A percentile compares a stretch with the other conserved stretches of the same genome.
These are phyloP conservation scores for Drosophila barbarae DNA, from an alignment of 2,888 invertebrate species.

Conservation along the genomic window DNA sequence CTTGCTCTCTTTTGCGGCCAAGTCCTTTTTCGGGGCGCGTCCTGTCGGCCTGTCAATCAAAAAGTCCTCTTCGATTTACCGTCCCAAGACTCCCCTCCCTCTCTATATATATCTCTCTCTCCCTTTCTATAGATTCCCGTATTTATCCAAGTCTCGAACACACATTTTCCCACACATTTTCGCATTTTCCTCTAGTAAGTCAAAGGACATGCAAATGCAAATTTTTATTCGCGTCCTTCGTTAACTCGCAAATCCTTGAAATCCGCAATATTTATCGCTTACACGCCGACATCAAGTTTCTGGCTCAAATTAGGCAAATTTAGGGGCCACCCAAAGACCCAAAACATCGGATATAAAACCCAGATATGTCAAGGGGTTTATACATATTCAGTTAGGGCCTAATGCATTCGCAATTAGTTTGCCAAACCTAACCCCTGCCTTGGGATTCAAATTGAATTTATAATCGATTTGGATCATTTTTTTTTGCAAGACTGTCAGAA, in stretches of 20 bases:
- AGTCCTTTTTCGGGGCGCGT: constrained; percentile 62
- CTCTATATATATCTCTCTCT: background rate
- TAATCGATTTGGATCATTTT: constrained; percentile 70
- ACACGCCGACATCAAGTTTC: constrained; percentile 70
- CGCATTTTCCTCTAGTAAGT: constrained; percentile 3
- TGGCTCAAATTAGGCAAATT: constrained; percentile 66
- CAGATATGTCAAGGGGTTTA: constrained; percentile 59
- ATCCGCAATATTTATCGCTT: constrained; percentile 63
- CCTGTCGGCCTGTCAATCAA: constrained; percentile 66
- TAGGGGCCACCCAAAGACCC: constrained; percentile 21
- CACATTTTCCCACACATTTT: constrained; percentile 35
- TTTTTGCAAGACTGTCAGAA: constrained; percentile 44
- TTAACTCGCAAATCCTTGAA: constrained; percentile 43
- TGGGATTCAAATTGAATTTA: constrained; percentile 61
- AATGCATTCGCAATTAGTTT: constrained; percentile 74
- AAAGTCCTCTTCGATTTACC: constrained; percentile 47
- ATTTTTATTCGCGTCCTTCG: constrained; percentile 20
- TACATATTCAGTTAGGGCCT: constrained; percentile 37
- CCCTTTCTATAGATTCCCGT: constrained; percentile 31
- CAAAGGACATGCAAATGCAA: constrained; percentile 12
- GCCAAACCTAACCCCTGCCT: constrained; percentile 33
- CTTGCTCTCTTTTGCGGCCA: constrained; percentile 32
- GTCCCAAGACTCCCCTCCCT: background rate
- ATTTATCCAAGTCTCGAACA: constrained; percentile 5
- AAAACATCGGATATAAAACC: constrained; percentile 17